Base-by-base conservation (phyloP, 1,140 invertebrate genomes). In the Lethocerus indicus region DNA sequence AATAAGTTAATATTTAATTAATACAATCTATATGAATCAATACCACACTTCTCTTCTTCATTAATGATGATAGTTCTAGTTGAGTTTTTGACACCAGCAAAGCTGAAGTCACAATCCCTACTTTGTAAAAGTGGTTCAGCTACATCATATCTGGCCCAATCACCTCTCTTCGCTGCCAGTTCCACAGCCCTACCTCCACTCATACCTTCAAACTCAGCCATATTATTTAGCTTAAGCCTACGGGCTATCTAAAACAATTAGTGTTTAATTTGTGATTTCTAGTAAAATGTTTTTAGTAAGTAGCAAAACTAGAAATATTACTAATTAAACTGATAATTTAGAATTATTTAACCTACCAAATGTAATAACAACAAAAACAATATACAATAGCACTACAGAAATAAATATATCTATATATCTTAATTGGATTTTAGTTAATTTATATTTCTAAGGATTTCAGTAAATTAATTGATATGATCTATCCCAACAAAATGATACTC, bases 141-240 rank as follows among this genome's bases (percentile, higher is more conserved):
- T 60, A 89, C 84, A 16, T 72, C 56, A 68, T 81, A 90, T 41
- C 74, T 66, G 6, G 68, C 56, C 2, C 76, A 71, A 65, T 91
- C 66, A 13, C 60, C 82, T 60, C 70, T 65, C 43, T 62, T 66
- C 5, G 92, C 87, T 32, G 87, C 75, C 37, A 74, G 60, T 68
- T 97, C 92, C 45, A 98, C 76, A 23, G 87, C 84, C 60, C 67
- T 68, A 1, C 94, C 94, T 36, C 94, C 91, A 61, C 74, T 78
- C 56, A 86, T 63, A 47, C 67, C 59, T 12, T 73, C 67, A 64
- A 79, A 88, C 58, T 84, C 76, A 36, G 76, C 72, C 23, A 93
- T 65, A 63, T 89, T 86, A 59, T 68, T 74, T 21, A 97, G 64
- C 58, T 91, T 90, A 59, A 97, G 64, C 59, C 83, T 72, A 57